Conservation (phyloP, 2,888 invertebrate species). For the Stegana nigrithorax region DNA sequence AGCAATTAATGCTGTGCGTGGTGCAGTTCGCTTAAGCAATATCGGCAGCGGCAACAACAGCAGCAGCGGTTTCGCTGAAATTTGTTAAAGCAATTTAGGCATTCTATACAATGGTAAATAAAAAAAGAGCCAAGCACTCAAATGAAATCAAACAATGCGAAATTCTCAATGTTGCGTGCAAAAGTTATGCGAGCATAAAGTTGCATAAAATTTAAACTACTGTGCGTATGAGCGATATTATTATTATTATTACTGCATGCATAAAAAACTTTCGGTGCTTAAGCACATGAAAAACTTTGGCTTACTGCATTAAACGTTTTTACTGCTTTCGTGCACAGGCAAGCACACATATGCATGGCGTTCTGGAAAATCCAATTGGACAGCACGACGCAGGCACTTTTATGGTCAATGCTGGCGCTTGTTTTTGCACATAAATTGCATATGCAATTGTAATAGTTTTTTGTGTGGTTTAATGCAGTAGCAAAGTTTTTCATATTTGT, state of each 20-base stretch:
- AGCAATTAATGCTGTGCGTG: slow-evolving; percentile 37
- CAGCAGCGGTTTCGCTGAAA: slow-evolving; percentile 4
- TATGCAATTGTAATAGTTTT: too few species aligned
- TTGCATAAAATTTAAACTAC: slow-evolving; percentile 6
- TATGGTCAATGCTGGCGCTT: slow-evolving; percentile 3
- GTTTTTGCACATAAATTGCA: too few species aligned
- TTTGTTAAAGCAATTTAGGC: background rate
- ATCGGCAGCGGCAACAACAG: background rate
- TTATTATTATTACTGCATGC: too few species aligned
- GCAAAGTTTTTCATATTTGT: too few species aligned
- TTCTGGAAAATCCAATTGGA: too few species aligned
- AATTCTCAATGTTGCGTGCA: background rate
- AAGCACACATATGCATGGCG: too few species aligned
- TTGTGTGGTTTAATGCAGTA: too few species aligned
- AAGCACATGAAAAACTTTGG: background rate
- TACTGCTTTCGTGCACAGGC: too few species aligned
- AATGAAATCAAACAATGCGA: background rate
- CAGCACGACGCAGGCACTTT: too few species aligned
- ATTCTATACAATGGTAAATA: slow-evolving; percentile 4
- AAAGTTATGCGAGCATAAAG: slow-evolving; percentile 4
- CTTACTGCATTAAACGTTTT: slow-evolving; percentile 7
- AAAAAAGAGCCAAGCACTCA: too few species aligned
- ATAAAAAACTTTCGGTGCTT: background rate
- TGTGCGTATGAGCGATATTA: slow-evolving; percentile 12
- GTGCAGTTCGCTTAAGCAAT: background rate